Conservation (phyloP, 2,888 invertebrate species). For the Holacanthella duospinosa region DNA sequence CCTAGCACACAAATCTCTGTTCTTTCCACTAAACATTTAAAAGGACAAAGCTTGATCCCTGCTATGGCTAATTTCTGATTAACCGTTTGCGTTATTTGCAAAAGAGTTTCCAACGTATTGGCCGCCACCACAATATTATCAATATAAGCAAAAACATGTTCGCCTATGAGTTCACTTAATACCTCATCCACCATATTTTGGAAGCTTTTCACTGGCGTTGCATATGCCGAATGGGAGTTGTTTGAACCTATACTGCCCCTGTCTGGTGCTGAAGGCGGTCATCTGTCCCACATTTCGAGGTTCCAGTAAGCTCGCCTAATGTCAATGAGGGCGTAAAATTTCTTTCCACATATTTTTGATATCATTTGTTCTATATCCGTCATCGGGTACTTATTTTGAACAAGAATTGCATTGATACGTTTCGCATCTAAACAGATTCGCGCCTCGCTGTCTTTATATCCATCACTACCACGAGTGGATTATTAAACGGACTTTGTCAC, state of each 20-base stretch:
- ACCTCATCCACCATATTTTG: conserved; percentile 3
- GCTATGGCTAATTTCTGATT: not conserved
- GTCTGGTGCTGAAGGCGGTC: not conserved
- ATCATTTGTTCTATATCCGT: not conserved
- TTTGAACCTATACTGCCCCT: not conserved
- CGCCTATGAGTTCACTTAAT: not conserved
- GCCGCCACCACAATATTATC: not conserved
- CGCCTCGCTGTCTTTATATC: not conserved
- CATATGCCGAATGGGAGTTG: conserved; percentile 7
- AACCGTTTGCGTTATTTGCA: too few relatives aligned
- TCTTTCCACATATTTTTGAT: not conserved
- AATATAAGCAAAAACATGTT: not conserved
- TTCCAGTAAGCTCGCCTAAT: conserved; percentile 5
- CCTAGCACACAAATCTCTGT: not conserved
- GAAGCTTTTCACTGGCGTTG: not conserved
- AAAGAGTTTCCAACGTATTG: not conserved
- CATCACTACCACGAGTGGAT: not conserved
- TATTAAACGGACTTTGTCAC: not conserved
- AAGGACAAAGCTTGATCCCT: not conserved
- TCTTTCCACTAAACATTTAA: not conserved
- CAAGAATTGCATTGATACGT: not conserved
- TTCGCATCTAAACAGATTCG: not conserved
- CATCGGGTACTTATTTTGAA: not conserved
- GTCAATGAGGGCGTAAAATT: not conserved
- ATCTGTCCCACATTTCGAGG: not conserved